phyloP scores from a whole-genome alignment of 1,140 invertebrate genomes.

The Danaus melanippus region DNA sequence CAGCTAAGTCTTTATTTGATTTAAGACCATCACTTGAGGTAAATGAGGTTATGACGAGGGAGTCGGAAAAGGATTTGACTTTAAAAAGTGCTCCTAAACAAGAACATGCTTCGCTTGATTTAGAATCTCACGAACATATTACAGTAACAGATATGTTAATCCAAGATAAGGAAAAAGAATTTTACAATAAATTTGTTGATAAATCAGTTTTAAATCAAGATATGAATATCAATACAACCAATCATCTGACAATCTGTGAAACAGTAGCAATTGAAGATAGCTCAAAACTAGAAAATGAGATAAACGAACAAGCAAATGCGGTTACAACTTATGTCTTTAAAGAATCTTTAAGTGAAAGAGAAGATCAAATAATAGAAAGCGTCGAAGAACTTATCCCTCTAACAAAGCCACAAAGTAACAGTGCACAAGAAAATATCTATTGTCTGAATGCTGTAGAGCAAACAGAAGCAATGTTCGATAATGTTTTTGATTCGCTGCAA shows the following conservation, averaged over 20 bases:
- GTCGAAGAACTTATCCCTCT: constrained; percentile 2
- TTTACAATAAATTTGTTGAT: constrained; percentile 16
- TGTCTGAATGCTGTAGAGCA: constrained; percentile 15
- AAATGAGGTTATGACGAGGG: constrained; percentile 37
- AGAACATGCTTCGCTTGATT: constrained; percentile 24
- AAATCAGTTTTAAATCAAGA: constrained; percentile 23
- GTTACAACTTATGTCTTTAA: constrained; percentile 22
- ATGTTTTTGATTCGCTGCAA: constrained; percentile 3
- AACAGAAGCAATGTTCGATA: constrained; percentile 13
- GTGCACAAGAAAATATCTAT: constrained; percentile 18
- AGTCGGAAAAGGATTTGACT: constrained; percentile 25
- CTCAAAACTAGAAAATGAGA: constrained; percentile 15
- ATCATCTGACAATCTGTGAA: constrained; percentile 50
- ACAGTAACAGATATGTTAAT: constrained; percentile 33
- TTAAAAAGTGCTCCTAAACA: constrained; percentile 11
- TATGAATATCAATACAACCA: constrained; percentile 41
- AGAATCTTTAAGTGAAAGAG: constrained; percentile 32
- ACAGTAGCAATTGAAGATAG: constrained; percentile 43
- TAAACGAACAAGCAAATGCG: constrained; percentile 26
- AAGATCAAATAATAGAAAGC: constrained; percentile 36
- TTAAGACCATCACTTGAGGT: constrained; percentile 33
- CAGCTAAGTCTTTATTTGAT: constrained; percentile 24
- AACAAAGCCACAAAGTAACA: constrained; percentile 7
- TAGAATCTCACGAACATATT: constrained; percentile 45
- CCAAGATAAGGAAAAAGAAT: constrained; percentile 38